These are phyloP conservation scores for Isichthys henryi DNA, from an alignment of 2,113 vertebrate genomes.

Conservation along the genomic window DNA sequence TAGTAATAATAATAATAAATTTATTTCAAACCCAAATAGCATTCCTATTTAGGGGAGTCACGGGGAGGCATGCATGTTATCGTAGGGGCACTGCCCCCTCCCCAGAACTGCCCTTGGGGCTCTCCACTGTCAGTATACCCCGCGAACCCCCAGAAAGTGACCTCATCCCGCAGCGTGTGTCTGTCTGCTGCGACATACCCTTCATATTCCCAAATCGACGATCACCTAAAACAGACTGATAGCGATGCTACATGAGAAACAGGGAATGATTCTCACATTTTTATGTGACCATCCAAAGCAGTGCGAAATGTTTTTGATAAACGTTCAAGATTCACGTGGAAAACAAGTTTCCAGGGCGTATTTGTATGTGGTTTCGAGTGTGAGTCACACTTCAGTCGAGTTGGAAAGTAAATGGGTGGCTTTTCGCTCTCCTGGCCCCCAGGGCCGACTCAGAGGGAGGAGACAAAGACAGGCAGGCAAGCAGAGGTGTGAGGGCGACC, in stretches of 20 bases:
- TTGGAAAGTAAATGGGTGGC: background rate
- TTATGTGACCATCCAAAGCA: background rate
- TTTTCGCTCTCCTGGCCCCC: background rate
- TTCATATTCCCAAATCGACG: background rate
- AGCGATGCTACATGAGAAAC: background rate
- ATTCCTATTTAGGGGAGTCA: background rate
- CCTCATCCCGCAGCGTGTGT: background rate
- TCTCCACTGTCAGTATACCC: background rate
- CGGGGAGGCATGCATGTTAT: background rate
- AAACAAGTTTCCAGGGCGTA: background rate
- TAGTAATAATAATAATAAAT: background rate
- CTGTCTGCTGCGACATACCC: background rate
- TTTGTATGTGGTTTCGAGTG: background rate
- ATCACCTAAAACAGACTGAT: background rate
- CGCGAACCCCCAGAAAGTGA: background rate
- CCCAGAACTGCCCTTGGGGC: background rate
- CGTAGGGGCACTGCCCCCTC: background rate
- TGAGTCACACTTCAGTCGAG: background rate
- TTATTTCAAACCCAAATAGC: background rate
- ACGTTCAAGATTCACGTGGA: background rate
- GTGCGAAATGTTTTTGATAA: background rate
- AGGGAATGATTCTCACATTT: background rate
- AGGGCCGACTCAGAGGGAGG: background rate
- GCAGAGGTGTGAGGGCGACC: background rate
- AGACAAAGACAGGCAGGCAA: background rate